Evolutionary conservation across 2,113 vertebrate genomes (phyloP).

Genomic region (Glareola pratincola): DNA sequence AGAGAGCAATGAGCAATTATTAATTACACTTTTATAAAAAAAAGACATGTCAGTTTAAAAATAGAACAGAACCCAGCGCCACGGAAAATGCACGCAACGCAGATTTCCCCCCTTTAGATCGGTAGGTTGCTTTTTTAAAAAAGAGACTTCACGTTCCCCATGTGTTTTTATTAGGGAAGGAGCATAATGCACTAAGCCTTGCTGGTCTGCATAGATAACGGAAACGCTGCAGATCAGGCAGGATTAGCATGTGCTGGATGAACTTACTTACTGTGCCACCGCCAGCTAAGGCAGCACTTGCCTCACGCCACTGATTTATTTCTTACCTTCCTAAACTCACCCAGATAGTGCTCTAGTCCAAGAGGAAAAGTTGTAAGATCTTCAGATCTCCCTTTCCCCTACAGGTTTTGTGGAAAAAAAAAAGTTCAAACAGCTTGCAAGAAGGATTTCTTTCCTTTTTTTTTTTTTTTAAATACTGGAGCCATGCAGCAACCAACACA

Average conservation of each 20-base stretch:
- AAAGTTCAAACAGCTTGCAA: background rate
- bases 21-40: background rate
- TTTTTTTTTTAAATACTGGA: background rate
- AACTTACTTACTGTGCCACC: background rate
- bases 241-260: background rate
- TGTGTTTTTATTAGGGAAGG: background rate
- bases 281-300: background rate
- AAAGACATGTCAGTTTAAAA: background rate
- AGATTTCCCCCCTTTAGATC: background rate
- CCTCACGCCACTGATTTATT: background rate
- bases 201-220: background rate
- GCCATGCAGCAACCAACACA: background rate
- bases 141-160: fast-evolving
- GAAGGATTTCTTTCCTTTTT: too few species aligned
- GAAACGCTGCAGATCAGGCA: background rate
- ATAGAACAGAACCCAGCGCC: fast-evolving
- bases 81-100: fast-evolving
- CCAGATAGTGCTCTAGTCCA: background rate
- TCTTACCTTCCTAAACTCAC: background rate
- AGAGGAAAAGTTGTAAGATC: background rate
- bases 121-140: background rate
- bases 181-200: background rate
- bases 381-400: background rate
- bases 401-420: background rate
- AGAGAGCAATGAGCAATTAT: background rate